Conservation (phyloP, 2,113 vertebrate genomes). For the Microcebus tavaratra region DNA sequence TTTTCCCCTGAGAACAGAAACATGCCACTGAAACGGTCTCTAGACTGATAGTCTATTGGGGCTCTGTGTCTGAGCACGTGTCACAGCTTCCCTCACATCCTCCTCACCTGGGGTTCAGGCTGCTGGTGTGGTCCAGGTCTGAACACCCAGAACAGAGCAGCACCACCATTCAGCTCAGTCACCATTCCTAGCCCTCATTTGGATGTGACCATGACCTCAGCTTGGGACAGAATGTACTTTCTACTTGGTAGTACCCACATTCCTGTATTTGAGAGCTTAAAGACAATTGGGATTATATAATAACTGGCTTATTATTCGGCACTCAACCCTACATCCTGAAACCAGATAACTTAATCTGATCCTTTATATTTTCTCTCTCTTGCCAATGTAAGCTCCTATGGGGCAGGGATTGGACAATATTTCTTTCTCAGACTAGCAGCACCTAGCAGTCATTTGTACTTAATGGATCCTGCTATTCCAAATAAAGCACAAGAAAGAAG, state of each 20-base stretch:
- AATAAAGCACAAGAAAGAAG: background rate
- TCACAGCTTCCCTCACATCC: background rate
- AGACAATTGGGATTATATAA: background rate
- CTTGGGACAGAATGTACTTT: background rate
- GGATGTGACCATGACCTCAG: background rate
- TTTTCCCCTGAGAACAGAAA: background rate
- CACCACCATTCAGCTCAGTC: background rate
- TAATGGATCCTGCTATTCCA: background rate
- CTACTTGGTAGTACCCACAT: background rate
- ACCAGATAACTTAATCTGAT: background rate
- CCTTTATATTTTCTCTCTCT: background rate
- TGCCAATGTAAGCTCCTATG: background rate
- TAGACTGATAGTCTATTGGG: background rate
- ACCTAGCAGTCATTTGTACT: background rate
- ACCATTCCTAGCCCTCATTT: rapidly evolving
- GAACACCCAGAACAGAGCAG: rapidly evolving
- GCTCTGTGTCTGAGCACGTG: background rate
- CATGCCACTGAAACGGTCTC: background rate
- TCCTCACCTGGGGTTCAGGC: background rate
- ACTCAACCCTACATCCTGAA: background rate
- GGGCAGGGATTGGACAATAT: background rate
- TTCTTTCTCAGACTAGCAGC: background rate
- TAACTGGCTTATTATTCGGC: background rate
- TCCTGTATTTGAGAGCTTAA: background rate
- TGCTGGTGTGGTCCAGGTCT: background rate